Evolutionary conservation across 2,797 vertebrate species (phyloP), one percentile per base, ranked within the genome.

Genomic region (Helostoma temminkii): DNA sequence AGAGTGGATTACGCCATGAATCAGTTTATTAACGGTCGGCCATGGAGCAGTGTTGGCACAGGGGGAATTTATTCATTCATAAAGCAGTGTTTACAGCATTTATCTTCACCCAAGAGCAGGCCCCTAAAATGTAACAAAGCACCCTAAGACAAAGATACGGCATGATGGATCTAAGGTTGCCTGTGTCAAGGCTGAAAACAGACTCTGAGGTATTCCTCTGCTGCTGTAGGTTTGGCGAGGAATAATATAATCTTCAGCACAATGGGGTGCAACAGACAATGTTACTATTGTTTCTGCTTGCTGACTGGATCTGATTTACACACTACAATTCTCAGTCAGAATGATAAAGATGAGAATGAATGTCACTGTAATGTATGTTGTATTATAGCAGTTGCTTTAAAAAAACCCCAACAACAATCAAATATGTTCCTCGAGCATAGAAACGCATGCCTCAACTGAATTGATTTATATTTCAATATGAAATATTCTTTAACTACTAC

Each of bases 51-150:
- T 76, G 81, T 81, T 69, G 78, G 75, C 74, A 21, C 52, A 9
- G 66, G 66, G 85, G 83, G 81, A 83, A 92, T 92, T 91, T 91
- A 93, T 93, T 91, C 86, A 91, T 93, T 92, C 89, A 87, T 92
- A 91, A 93, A 92, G 84, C 72, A 86, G 85, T 90, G 88, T 93
- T 93, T 91, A 92, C 88, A 83, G 87, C 83, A 88, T 94, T 93
- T 92, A 92, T 93, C 92, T 92, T 88, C 87, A 84, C 85, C 80
- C 30, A 32, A 58, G 88, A 87, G 88, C 81, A 82, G 79, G 71
- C 66, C 78, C 76, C 83, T 90, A 88, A 90, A 91, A 90, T 57
- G 76, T 91, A 92, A 92, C 88, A 90, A 91, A 92, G 83, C 77
- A 85, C 77, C 70, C 57, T 49, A 76, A 85, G 85, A 89, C 77